These are phyloP conservation scores for Imbricaverruca yamaguchii DNA, from an alignment of 2,888 invertebrate genomes.

Conservation along the genomic window DNA sequence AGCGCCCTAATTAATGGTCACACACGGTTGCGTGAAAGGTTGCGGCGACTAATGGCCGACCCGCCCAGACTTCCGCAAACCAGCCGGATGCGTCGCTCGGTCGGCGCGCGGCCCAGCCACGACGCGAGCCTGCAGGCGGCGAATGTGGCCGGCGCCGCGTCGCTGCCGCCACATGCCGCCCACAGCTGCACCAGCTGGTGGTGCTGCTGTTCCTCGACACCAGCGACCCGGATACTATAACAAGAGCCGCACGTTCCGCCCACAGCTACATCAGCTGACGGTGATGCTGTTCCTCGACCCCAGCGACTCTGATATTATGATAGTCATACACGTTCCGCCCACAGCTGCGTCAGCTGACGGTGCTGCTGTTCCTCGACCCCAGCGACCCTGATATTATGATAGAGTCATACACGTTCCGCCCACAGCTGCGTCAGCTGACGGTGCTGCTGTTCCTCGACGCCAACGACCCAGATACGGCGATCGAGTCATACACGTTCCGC, in stretches of 20 bases:
- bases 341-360: conserved; percentile 38
- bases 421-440: conserved; percentile 38
- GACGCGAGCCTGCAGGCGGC: too few relatives aligned
- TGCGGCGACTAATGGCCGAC: too few relatives aligned
- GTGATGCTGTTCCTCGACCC: conserved; percentile 41
- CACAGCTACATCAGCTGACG: conserved; percentile 38
- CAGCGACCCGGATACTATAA: conserved; percentile 38
- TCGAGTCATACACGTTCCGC: conserved; percentile 44
- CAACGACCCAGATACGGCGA: conserved; percentile 40
- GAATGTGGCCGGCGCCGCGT: too few relatives aligned
- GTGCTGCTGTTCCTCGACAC: conserved; percentile 41
- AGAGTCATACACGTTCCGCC: conserved; percentile 38
- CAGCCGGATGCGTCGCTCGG: too few relatives aligned
- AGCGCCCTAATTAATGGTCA: too few relatives aligned
- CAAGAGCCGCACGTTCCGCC: conserved; percentile 37
- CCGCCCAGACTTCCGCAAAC: too few relatives aligned
- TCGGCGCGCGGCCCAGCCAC: too few relatives aligned
- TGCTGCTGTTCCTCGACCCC: conserved; percentile 41
- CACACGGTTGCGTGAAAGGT: too few relatives aligned
- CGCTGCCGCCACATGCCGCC: not conserved
- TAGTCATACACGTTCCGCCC: conserved; percentile 39
- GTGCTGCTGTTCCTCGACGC: conserved; percentile 41
- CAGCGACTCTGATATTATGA: conserved; percentile 40
- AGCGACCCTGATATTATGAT: conserved; percentile 41
- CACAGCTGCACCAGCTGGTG: conserved; percentile 38